Evolutionary conservation across 1,140 invertebrate genomes (phyloP).

Genomic region (Hylaeus anthracinus): DNA sequence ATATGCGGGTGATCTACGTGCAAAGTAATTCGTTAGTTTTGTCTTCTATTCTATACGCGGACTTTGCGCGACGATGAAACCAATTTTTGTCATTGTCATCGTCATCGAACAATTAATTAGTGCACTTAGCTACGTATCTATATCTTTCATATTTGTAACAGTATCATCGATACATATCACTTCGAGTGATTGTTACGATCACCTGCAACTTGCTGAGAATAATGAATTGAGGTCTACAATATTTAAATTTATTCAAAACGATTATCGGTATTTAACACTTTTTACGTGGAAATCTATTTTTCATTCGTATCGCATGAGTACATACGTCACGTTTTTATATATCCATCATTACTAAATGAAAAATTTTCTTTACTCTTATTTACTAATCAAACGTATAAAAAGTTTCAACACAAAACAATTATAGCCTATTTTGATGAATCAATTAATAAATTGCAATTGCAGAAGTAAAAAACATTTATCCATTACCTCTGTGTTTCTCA

Average conservation of each 20-base stretch:
- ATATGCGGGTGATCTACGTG: conserved; percentile 36
- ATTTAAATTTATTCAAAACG: not conserved
- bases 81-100: not conserved
- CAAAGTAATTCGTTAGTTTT: not conserved
- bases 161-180: not conserved
- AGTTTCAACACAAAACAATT: not conserved
- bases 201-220: not conserved
- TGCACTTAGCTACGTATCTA: not conserved
- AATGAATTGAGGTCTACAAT: not conserved
- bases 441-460: conserved; percentile 46
- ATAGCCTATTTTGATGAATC: conserved; percentile 19
- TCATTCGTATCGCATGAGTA: not conserved
- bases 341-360: conserved; percentile 14
- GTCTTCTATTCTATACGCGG: not conserved
- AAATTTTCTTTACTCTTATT: conserved; percentile 28
- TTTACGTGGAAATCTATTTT: conserved; percentile 18
- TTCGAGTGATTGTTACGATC: not conserved
- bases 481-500: not conserved
- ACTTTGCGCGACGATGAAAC: not conserved
- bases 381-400: conserved; percentile 27
- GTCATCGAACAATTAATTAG: not conserved
- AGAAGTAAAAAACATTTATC: not conserved
- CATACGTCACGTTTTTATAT: not conserved
- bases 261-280: not conserved
- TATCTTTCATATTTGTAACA: not conserved